A percentile compares a stretch with the other conserved stretches of the same genome.
These are phyloP conservation scores for Palythoa caribaeorum DNA, from an alignment of 92 coral and sea anemone genomes.

Conservation along the genomic window DNA sequence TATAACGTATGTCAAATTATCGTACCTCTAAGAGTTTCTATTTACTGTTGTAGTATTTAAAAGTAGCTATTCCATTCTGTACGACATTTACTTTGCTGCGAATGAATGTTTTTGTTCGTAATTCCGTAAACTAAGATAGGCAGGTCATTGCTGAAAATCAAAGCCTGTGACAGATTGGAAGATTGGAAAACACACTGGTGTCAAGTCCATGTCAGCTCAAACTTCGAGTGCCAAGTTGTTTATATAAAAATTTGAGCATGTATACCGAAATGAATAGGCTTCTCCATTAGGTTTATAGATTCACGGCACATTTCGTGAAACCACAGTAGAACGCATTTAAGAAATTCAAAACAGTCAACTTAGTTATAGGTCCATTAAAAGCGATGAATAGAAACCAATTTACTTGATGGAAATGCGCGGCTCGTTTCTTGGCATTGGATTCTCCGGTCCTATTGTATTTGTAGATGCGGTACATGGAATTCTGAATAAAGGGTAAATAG, in stretches of 20 bases:
- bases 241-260: conserved; percentile 42
- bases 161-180: conserved; percentile 29
- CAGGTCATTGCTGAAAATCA: conserved; percentile 25
- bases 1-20: conserved; percentile 78
- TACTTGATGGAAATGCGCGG: conserved; percentile 29
- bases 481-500: conserved; percentile 45
- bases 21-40: conserved; percentile 63
- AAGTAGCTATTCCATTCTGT: conserved; percentile 12
- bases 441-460: conserved; percentile 38
- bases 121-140: conserved; percentile 40
- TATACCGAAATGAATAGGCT: conserved; percentile 27
- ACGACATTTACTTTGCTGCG: conserved; percentile 28
- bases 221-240: conserved; percentile 49
- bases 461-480: conserved; percentile 45
- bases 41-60: conserved; percentile 68
- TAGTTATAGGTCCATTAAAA: conserved; percentile 31
- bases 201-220: conserved; percentile 34
- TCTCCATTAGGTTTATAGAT: conserved; percentile 1
- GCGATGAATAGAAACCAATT: conserved; percentile 48
- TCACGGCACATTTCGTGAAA: conserved; percentile 36
- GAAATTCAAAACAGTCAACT: conserved; percentile 22
- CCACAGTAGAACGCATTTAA: conserved; percentile 18
- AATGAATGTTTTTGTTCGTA: conserved; percentile 26
- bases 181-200: conserved; percentile 33
- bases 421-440: conserved; percentile 31